Evolutionary conservation across 2,797 vertebrate species (phyloP).

Genomic region (Apodemus agrarius): DNA sequence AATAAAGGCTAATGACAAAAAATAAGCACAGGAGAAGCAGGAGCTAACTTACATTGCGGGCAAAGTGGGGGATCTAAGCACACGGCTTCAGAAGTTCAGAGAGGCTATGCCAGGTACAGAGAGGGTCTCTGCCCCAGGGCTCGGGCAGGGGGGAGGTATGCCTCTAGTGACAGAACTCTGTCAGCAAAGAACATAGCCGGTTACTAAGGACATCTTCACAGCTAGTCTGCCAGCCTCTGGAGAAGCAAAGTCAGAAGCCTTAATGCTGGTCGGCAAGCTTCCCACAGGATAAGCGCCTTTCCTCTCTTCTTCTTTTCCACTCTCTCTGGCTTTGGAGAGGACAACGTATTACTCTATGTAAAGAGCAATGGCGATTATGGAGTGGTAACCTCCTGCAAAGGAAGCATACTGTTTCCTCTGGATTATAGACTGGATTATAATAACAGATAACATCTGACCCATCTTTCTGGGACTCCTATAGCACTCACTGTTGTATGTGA

Average conservation of each 20-base stretch:
- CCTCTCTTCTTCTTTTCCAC: background rate
- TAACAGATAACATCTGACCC: too few species aligned
- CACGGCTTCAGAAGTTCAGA: background rate
- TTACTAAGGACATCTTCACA: background rate
- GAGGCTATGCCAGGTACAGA: background rate
- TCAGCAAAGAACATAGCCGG: background rate
- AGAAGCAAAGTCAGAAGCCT: background rate
- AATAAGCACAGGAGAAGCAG: background rate
- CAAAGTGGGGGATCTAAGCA: background rate
- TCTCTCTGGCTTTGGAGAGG: background rate
- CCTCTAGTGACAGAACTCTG: background rate
- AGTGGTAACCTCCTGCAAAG: too few species aligned
- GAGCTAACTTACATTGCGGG: background rate
- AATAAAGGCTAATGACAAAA: constrained; percentile 25
- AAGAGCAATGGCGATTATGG: background rate
- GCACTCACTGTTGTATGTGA: accelerated
- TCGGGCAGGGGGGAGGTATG: background rate
- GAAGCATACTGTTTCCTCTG: background rate
- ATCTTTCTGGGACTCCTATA: background rate
- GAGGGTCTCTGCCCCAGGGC: too few species aligned
- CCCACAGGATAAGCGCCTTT: background rate
- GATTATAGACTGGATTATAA: background rate
- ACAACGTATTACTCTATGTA: background rate
- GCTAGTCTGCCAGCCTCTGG: background rate
- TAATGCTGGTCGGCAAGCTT: background rate